A percentile compares a stretch with the other conserved stretches of the same genome.
These are phyloP conservation scores for Etheostoma nigrum DNA, from an alignment of 2,797 vertebrate species.

Conservation along the genomic window DNA sequence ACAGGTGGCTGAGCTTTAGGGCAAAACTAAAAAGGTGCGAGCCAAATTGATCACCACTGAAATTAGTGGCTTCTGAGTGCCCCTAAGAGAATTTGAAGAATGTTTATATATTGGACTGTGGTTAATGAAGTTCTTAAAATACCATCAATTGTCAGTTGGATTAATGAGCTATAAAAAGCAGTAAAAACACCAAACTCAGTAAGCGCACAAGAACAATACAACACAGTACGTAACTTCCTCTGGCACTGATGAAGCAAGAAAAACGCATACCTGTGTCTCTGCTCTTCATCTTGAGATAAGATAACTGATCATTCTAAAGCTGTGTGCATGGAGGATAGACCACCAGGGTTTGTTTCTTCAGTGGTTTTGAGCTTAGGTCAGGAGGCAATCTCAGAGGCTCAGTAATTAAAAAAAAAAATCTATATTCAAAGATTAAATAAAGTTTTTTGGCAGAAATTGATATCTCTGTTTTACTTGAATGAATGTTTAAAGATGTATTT, in stretches of 20 bases:
- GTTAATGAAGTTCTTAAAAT: constrained; percentile 60
- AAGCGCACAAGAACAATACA: constrained; percentile 22
- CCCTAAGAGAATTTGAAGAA: constrained; percentile 48
- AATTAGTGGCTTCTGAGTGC: constrained; percentile 41
- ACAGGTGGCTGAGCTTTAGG: constrained; percentile 62
- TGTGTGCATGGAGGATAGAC: background rate
- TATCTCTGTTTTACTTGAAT: background rate
- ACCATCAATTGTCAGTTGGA: constrained; percentile 50
- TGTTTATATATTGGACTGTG: constrained; percentile 71
- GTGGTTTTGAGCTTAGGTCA: background rate
- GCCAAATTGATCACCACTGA: constrained; percentile 63
- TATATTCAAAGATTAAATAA: background rate
- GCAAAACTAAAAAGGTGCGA: constrained; percentile 49
- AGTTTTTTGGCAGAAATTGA: background rate
- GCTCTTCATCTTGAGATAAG: background rate
- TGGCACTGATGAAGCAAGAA: background rate
- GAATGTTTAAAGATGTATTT: background rate
- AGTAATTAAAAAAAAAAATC: background rate
- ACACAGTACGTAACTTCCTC: background rate
- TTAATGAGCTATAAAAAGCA: constrained; percentile 52
- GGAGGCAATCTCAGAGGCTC: background rate
- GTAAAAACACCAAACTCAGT: constrained; percentile 37
- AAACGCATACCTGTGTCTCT: background rate
- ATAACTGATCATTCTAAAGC: background rate
- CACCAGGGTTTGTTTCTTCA: background rate